Percentiles rank a stretch among this genome's conserved stretches.
Evolutionary conservation across 2,888 invertebrate genomes (phyloP).

Genomic region (Orthonevra nobilis): DNA sequence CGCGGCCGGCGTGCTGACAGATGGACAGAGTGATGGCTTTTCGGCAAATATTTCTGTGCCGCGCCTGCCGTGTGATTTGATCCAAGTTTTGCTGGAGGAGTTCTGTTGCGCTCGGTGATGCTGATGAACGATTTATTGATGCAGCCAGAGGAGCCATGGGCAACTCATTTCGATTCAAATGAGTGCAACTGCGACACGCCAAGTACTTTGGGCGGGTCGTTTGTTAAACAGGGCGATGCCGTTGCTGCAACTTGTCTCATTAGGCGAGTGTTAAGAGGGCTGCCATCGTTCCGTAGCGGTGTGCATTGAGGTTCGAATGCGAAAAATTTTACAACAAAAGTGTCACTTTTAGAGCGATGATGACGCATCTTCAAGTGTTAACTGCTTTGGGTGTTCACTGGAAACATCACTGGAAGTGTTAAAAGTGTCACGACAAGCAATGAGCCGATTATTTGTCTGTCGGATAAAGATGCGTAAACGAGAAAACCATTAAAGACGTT

Average conservation of each 20-base stretch:
- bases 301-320: conserved; percentile 36
- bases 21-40: conserved; percentile 56
- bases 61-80: conserved; percentile 30
- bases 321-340: background rate
- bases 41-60: conserved; percentile 7
- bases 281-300: conserved; percentile 18
- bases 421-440: too few species aligned
- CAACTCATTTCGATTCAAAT: conserved; percentile 57
- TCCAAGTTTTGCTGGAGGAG: conserved; percentile 1
- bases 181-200: conserved; percentile 55
- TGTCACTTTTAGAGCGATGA: too few species aligned
- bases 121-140: conserved; percentile 65
- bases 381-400: too few species aligned
- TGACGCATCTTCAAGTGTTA: too few species aligned
- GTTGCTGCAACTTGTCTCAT: conserved; percentile 56
- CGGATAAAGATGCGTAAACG: too few species aligned
- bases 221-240: conserved; percentile 17
- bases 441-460: too few species aligned
- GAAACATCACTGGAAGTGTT: too few species aligned
- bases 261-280: conserved; percentile 37
- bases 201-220: conserved; percentile 39
- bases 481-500: too few species aligned
- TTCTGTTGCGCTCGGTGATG: too few species aligned
- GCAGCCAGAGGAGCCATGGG: conserved; percentile 8
- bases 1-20: conserved; percentile 46